phyloP scores from a whole-genome alignment of 2,888 invertebrate genomes.

The Acleris holmiana region DNA sequence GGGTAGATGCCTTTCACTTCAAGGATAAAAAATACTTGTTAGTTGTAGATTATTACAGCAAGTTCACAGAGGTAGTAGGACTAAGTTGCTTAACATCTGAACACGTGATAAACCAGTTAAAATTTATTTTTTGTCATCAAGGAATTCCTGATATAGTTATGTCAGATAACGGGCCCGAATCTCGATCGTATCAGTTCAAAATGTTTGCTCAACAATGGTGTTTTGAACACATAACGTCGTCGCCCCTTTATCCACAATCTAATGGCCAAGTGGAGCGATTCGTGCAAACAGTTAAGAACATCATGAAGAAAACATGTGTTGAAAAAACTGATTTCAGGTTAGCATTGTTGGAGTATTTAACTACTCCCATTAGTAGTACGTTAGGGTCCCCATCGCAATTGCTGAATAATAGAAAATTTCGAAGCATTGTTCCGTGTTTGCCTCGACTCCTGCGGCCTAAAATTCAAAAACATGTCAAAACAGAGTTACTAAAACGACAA shows the following conservation, averaged over 20 bases:
- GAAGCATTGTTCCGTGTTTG: background rate
- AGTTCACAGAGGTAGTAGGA: background rate
- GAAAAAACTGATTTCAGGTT: constrained; percentile 1
- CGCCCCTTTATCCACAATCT: background rate
- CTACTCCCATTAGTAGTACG: background rate
- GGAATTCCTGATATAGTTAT: background rate
- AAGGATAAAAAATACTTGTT: no score
- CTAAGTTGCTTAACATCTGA: no score
- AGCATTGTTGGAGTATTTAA: constrained; percentile 1
- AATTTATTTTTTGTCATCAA: background rate
- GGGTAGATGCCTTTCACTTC: no score
- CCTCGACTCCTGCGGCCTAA: background rate
- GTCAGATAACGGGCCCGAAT: background rate
- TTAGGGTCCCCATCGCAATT: background rate
- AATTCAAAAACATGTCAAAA: background rate
- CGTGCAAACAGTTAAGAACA: constrained; percentile 3
- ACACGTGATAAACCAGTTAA: no score
- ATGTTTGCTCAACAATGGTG: background rate
- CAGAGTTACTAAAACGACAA: background rate
- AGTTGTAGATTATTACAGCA: no score
- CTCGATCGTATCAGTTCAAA: background rate
- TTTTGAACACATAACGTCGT: constrained; percentile 7
- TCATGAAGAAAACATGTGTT: background rate
- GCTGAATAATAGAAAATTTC: background rate
- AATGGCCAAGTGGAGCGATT: constrained; percentile 5